Base-by-base conservation (phyloP, 2,113 vertebrate species). In the Todiramphus saurophagus region DNA sequence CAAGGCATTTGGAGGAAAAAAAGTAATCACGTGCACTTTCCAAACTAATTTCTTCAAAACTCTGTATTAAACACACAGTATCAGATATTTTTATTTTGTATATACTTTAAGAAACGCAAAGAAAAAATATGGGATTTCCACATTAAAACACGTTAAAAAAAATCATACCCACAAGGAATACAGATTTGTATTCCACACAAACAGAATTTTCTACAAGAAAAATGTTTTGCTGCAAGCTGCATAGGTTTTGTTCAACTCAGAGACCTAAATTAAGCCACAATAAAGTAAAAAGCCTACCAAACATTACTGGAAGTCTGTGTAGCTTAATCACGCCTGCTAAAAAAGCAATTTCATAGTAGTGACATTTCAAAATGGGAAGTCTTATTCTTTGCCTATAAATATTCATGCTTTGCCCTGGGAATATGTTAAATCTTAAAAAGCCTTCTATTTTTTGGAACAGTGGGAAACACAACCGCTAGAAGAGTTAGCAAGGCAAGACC, bases 281-380 rank as follows among this genome's bases (percentile, higher is more conserved):
- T 95, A 91, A 96, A 96, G 83, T 48, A 59, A 82, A 90, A 84
- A 77, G n/a, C 93, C 95, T 91, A 83, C 83, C 94, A 78, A 96
- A 93, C 43, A 44, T 89, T 90, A 80, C 67, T 96, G 90, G 58
- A 97, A 92, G 55, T 79, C 60, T 24, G 9, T 63, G 51, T 81
- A 86, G 67, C 68, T 90, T 84, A 88, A 88, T 89, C 39, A 55
- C 0, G 55, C 60, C 80, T 94, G 87, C 79, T 41, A 77, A 94
- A 85, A 94, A 94, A 92, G 31, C 48, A 93, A 72, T 81, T 97
- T 92, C 66, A 80, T 74, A 86, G 82, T 51, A 87, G 3, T 69
- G 82, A 89, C 89, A 82, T 96, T 91, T 94, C 66, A 91, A 82
- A 93, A 89, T 28, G 25, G 84, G 81, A 87, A 94, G 79, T 88